phyloP scores from a whole-genome alignment of 1,140 invertebrate species.

The Carposina sasakii region DNA sequence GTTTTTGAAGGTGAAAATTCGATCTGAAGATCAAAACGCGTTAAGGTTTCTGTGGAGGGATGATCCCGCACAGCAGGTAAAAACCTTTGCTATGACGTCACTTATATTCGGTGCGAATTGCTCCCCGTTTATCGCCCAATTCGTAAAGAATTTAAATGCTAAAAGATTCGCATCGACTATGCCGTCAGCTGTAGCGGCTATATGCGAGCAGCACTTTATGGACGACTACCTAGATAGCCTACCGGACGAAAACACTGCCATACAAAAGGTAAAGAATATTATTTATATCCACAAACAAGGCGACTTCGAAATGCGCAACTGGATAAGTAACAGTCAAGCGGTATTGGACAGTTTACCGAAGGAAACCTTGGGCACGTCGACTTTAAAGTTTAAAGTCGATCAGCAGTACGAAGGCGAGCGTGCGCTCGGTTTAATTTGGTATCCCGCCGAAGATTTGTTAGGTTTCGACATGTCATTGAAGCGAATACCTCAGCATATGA shows the following conservation, averaged over 20 bases:
- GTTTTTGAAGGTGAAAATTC: background rate
- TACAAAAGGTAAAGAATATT: conserved; percentile 15
- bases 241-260: conserved; percentile 18
- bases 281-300: conserved; percentile 17
- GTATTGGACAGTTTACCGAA: background rate
- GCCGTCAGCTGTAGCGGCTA: conserved; percentile 19
- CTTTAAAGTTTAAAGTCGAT: conserved; percentile 1
- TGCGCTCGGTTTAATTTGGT: conserved; percentile 13
- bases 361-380: background rate
- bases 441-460: conserved; percentile 2
- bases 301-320: conserved; percentile 19
- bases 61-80: background rate
- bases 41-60: conserved; percentile 1
- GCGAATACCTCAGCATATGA: background rate
- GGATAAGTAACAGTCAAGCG: conserved; percentile 6
- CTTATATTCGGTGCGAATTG: background rate
- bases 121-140: conserved; percentile 1
- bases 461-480: conserved; percentile 12
- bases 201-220: conserved; percentile 32
- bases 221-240: conserved; percentile 39
- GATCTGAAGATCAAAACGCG: background rate
- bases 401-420: conserved; percentile 2
- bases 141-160: background rate
- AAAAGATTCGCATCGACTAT: conserved; percentile 13
- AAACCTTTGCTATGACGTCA: conserved; percentile 18